A percentile compares a stretch with the other conserved stretches of the same genome.
phyloP scores from a whole-genome alignment of 2,797 vertebrate genomes.

The Scolopax bukidnonensis region DNA sequence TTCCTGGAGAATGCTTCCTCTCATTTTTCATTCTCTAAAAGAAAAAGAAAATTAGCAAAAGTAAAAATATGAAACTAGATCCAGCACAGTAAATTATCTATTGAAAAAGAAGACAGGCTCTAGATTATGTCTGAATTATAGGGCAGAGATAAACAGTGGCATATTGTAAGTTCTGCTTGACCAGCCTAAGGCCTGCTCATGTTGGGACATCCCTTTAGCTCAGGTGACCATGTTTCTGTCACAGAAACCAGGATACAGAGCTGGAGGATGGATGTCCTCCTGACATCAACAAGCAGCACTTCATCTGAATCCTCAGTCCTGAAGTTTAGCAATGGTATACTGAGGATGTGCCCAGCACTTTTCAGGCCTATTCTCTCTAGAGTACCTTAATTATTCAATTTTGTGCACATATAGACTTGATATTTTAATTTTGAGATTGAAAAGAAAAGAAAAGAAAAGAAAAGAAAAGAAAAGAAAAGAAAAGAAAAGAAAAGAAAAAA shows the following conservation, averaged over 20 bases:
- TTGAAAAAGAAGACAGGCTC: background rate
- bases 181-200: background rate
- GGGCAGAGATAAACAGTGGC: background rate
- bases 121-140: background rate
- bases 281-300: background rate
- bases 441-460: too few relatives aligned
- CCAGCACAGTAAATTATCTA: background rate
- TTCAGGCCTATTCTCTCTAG: background rate
- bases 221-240: background rate
- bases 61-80: background rate
- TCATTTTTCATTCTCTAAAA: background rate
- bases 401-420: background rate
- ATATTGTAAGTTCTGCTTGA: background rate
- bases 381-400: background rate
- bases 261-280: background rate
- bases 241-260: background rate
- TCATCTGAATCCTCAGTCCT: background rate
- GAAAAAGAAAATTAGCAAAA: background rate
- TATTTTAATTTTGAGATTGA: background rate
- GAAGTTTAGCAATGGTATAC: background rate
- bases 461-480: too few relatives aligned
- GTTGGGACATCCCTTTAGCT: background rate
- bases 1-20: background rate
- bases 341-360: background rate
- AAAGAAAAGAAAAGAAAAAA: too few relatives aligned